Evolutionary conservation across 2,888 invertebrate species (phyloP), one percentile per base, ranked within the genome.

Genomic region (Gastrophysa polygoni): DNA sequence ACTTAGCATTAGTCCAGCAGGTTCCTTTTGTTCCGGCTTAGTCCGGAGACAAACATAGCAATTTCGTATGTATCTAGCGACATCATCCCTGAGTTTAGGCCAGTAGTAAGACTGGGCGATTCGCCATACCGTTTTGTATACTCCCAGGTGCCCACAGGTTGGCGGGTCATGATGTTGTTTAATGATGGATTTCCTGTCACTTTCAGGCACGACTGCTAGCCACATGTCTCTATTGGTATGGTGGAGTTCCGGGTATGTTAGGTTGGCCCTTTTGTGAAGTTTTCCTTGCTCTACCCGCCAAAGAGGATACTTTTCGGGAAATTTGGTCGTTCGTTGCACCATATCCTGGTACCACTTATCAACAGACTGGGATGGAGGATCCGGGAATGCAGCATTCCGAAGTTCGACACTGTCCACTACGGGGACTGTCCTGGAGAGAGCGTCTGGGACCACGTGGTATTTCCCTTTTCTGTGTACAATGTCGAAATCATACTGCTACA

Each of bases 81-180:
- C 62, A 56, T 72, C 70, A 2, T 16, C 21, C 8, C 48, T 29
- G 57, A 72, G 66, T 46, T 61, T 67, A 1, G 73, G 73, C 74
- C 72, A 75, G 46, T 67, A 72, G 59, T 67, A 71, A 5, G 8
- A 17, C 14, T n/a, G 4, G 17, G 58, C 29, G 24, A 70, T 17
- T 21, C 62, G 18, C 18, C 49, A 16, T 8, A 60, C 56, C 2
- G 72, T 73, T 59, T 73, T 71, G 20, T 48, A 63, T 7, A 68
- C 58, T 1, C 71, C 70, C 2, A 66, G 43, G 58, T 73, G 74
- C 16, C 69, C 70, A 6, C 66, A 44, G 14, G 59, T 59, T 5
- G 66, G 59, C 17, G 20, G 38, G 21, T 71, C 69, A 52, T 73
- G 73, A 14, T 44, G 32, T 49, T 14, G 14, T 10, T 14, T 18